Base-by-base conservation (phyloP, 2,797 vertebrate genomes). In the Sebastes jordani region DNA sequence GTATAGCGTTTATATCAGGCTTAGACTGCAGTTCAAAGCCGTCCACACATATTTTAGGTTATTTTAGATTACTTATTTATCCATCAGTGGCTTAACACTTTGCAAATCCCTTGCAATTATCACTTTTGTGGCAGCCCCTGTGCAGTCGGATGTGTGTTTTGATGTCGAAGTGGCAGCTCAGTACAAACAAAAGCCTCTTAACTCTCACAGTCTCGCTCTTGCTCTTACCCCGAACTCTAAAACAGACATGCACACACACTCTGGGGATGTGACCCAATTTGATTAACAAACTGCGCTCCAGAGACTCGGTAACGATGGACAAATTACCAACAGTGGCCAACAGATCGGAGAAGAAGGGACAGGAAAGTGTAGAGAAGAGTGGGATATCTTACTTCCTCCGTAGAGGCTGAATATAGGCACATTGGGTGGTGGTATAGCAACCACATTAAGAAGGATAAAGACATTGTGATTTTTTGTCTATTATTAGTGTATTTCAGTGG, bases 261-360 rank as follows among this genome's bases (percentile, higher is more conserved):
- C 74, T 11, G 38, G 83, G 81, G 85, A 92, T 66, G 59, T 88
- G 84, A 91, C 92, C 88, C 83, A 88, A 80, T 92, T 88, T 90
- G 84, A 92, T 91, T 87, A 89, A 81, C 87, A 88, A 91, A 92
- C 84, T 84, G 81, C 81, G 85, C 89, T 86, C 76, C 49, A 69
- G 86, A 90, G 88, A 87, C 80, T 68, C 11, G 9, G 58, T 58
- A 64, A 84, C 65, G 29, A 80, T 69, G 72, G 88, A 87, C 79
- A 87, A 80, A 86, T 86, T 77, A 85, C 69, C 78, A 59, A 62
- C 38, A 77, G 71, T 73, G 61, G 71, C 60, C 54, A 11, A 58
- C 69, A 72, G 71, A 84, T 91, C 86, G 88, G 87, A 86, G 32
- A 49, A 63, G 38, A 7, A 46, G 32, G 46, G 60, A 64, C 13